Percentiles rank a stretch among this genome's conserved stretches.
Conservation (phyloP, 2,113 vertebrate species). For the Antechinus stuartii region DNA sequence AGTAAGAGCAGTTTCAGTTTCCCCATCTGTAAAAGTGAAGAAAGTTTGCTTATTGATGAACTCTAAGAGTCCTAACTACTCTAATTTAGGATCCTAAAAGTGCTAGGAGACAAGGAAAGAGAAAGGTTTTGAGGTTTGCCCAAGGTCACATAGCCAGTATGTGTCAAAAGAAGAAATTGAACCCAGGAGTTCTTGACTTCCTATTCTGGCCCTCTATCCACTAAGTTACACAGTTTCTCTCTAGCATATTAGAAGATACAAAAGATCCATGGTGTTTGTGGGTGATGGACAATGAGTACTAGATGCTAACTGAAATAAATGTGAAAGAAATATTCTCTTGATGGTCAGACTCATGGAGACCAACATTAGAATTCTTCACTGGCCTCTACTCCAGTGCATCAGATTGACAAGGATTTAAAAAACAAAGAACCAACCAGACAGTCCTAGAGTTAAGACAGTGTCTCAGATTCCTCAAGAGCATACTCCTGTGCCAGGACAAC, state of each 20-base stretch:
- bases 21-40: neutral
- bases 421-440: neutral
- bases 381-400: neutral
- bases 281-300: neutral
- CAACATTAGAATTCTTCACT: neutral
- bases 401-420: neutral
- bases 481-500: neutral
- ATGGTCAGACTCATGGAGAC: neutral
- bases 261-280: neutral
- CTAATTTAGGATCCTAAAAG: neutral
- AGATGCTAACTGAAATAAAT: neutral
- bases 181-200: neutral
- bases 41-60: neutral
- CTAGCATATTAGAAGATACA: neutral
- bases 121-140: neutral
- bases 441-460: neutral
- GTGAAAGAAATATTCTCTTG: neutral
- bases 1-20: neutral
- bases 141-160: neutral
- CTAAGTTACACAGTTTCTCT: neutral
- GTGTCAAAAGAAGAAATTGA: neutral
- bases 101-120: neutral
- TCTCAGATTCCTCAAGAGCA: neutral
- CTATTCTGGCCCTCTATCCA: neutral
- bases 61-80: neutral